Conservation (phyloP, 2,113 vertebrate species). For the Scortum barcoo region DNA sequence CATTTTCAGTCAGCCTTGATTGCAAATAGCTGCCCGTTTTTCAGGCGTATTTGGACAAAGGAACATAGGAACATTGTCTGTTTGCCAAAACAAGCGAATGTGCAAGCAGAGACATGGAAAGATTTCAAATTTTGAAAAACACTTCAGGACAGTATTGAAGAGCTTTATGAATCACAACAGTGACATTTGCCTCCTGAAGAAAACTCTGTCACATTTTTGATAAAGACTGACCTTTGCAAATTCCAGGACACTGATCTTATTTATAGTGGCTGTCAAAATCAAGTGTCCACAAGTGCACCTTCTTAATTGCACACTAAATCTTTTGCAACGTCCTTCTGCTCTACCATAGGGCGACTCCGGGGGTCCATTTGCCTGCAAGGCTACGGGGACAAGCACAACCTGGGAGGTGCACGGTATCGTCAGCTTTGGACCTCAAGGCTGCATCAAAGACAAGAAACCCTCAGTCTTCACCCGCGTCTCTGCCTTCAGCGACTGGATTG, state of each 20-base stretch:
- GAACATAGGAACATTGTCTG: constrained; percentile 28
- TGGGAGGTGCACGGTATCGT: constrained; percentile 83
- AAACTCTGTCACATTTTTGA: constrained; percentile 21
- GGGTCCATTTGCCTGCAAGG: constrained; percentile 75
- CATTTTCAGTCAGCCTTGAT: constrained; percentile 72
- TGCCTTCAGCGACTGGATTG: constrained; percentile 80
- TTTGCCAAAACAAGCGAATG: constrained; percentile 28
- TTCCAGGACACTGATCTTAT: background rate
- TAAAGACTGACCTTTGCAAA: constrained; percentile 6
- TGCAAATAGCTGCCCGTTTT: constrained; percentile 31
- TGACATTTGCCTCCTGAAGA: constrained; percentile 13
- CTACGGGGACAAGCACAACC: background rate
- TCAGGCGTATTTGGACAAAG: constrained; percentile 46
- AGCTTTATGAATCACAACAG: background rate
- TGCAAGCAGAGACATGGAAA: background rate
- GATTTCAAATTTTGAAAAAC: background rate
- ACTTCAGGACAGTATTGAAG: background rate
- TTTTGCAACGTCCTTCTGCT: constrained; percentile 4
- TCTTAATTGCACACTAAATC: background rate
- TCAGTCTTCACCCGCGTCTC: constrained; percentile 84
- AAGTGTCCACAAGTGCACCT: constrained; percentile 7
- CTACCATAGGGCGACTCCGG: constrained; percentile 77
- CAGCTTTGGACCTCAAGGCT: constrained; percentile 78
- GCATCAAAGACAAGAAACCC: constrained; percentile 81
- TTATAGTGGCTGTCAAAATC: constrained; percentile 14